Conservation (phyloP, 30 jellyfish, hydroid and myxozoan genomes). For the Hydractinia echinata region DNA sequence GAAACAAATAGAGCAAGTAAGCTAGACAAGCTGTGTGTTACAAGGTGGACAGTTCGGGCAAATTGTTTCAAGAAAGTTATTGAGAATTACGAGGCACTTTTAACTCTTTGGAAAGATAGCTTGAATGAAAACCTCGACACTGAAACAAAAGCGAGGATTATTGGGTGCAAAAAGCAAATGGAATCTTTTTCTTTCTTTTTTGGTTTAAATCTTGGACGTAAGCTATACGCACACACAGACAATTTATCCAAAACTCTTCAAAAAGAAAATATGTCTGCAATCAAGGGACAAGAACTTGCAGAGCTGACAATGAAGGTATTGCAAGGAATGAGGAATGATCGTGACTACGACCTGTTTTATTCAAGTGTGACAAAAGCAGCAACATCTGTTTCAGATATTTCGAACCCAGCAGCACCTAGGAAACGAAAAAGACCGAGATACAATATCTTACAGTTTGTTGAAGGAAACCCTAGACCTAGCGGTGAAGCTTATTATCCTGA, state of each 20-base stretch:
- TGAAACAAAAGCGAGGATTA: neutral
- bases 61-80: constrained; percentile 21
- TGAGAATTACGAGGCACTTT: constrained; percentile 24
- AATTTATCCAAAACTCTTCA: constrained; percentile 43
- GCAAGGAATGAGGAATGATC: neutral
- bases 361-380: neutral
- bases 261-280: constrained; percentile 37
- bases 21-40: constrained; percentile 33
- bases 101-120: constrained; percentile 1
- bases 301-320: neutral
- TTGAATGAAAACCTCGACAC: too few relatives aligned
- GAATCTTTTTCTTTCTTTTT: constrained; percentile 29
- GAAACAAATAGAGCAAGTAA: constrained; percentile 13
- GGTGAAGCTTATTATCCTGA: constrained; percentile 21
- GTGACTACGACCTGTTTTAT: neutral
- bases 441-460: neutral
- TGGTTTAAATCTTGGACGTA: constrained; percentile 41
- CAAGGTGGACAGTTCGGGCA: constrained; percentile 36
- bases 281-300: constrained; percentile 36
- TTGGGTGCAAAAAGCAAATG: constrained; percentile 26
- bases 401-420: neutral
- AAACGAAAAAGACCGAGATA: neutral
- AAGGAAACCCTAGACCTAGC: neutral
- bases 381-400: neutral
- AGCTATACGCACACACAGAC: constrained; percentile 44